These are phyloP conservation scores for Apodemia hepburni DNA, from an alignment of 2,888 invertebrate genomes.

Conservation along the genomic window DNA sequence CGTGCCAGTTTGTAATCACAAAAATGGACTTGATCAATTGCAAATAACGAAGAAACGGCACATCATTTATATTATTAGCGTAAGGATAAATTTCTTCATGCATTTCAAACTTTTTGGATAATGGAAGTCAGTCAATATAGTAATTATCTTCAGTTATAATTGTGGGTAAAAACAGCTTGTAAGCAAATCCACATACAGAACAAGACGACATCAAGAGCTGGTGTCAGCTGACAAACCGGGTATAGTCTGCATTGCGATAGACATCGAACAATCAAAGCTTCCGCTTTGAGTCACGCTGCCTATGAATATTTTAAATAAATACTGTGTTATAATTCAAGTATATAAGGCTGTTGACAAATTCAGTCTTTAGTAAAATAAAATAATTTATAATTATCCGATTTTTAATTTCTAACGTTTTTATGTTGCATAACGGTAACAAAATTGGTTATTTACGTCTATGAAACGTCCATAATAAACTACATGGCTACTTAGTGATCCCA, in stretches of 20 bases:
- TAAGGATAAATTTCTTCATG: conserved; percentile 53
- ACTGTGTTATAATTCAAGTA: neutral
- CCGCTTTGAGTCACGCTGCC: conserved; percentile 63
- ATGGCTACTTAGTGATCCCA: no score
- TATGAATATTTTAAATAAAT: conserved; percentile 39
- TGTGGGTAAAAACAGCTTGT: conserved; percentile 56
- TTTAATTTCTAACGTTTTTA: no score
- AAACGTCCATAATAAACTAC: no score
- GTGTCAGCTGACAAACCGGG: conserved; percentile 56
- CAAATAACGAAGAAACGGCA: conserved; percentile 41
- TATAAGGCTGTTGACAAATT: conserved; percentile 6
- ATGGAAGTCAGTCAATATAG: conserved; percentile 21
- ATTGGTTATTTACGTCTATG: no score
- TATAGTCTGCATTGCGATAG: conserved; percentile 57
- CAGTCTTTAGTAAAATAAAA: neutral
- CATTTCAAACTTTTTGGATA: conserved; percentile 36
- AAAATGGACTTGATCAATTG: neutral
- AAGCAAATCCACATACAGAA: conserved; percentile 71
- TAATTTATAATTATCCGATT: no score
- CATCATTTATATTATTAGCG: conserved; percentile 38
- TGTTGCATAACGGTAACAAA: no score
- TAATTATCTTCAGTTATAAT: conserved; percentile 18
- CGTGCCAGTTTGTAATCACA: conserved; percentile 42
- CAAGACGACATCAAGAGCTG: conserved; percentile 74
- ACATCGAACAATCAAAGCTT: conserved; percentile 76